A percentile compares a stretch with the other conserved stretches of the same genome.
These are phyloP conservation scores for Sphaerophoria taeniata DNA, from an alignment of 2,888 invertebrate species.

Conservation along the genomic window DNA sequence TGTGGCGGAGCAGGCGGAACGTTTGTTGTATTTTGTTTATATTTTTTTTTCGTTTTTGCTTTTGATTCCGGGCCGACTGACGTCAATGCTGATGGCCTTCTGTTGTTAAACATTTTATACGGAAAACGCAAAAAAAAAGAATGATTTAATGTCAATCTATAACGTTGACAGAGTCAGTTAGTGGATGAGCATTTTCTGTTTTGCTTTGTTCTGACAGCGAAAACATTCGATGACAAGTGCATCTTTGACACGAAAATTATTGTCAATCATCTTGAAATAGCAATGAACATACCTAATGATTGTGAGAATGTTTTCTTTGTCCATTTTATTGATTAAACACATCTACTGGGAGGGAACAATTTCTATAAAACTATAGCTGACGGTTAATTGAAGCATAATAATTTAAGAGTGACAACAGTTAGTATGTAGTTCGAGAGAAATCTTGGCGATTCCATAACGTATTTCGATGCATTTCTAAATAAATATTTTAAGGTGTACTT, in stretches of 20 bases:
- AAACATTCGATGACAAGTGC: constrained; percentile 21
- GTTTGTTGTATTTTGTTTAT: too few species aligned
- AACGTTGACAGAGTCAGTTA: constrained; percentile 47
- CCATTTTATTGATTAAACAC: too few species aligned
- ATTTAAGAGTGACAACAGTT: too few species aligned
- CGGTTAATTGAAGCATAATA: too few species aligned
- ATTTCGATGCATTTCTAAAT: too few species aligned
- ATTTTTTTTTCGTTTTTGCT: constrained; percentile 13
- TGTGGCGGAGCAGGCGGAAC: too few species aligned
- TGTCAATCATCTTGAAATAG: constrained; percentile 28
- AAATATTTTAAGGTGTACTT: too few species aligned
- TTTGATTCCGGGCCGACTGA: constrained; percentile 20
- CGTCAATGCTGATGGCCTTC: constrained; percentile 47
- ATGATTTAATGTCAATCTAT: constrained; percentile 57
- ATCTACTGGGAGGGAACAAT: too few species aligned
- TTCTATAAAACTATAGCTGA: too few species aligned
- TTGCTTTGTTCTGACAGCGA: constrained; percentile 49
- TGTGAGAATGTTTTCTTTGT: too few species aligned
- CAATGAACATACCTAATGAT: constrained; percentile 1
- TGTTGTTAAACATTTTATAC: not conserved
- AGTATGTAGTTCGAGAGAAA: too few species aligned
- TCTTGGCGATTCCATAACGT: too few species aligned
- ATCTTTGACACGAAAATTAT: not conserved
- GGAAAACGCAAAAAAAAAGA: constrained; percentile 10
- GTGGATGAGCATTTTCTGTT: constrained; percentile 5